phyloP scores from a whole-genome alignment of 1,140 invertebrate genomes.

The Bombus fervidus region DNA sequence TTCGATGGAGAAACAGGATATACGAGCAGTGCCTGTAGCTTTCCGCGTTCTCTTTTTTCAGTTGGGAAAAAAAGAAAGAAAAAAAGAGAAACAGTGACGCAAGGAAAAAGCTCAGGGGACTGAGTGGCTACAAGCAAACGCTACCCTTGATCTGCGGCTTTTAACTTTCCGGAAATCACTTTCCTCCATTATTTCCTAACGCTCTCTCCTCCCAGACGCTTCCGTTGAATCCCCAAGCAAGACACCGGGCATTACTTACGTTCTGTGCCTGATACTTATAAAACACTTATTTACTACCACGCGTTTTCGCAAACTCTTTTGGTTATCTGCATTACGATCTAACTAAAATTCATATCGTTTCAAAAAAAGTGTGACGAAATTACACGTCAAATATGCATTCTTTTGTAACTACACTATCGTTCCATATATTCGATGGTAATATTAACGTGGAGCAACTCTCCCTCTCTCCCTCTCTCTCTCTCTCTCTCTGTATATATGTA shows the following conservation, averaged over 20 bases:
- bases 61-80: neutral
- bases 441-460: too few relatives aligned
- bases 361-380: too few relatives aligned
- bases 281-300: conserved; percentile 4
- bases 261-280: neutral
- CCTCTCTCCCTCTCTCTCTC: too few relatives aligned
- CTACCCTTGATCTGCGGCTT: conserved; percentile 78
- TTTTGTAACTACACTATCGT: neutral
- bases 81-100: conserved; percentile 31
- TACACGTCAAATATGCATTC: neutral
- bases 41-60: conserved; percentile 33
- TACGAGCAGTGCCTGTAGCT: neutral
- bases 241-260: conserved; percentile 37
- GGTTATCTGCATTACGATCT: too few relatives aligned
- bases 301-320: neutral
- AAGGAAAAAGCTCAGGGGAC: conserved; percentile 30
- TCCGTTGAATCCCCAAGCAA: conserved; percentile 37
- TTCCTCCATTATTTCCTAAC: conserved; percentile 79
- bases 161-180: conserved; percentile 82
- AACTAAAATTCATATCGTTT: neutral
- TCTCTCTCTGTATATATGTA: too few relatives aligned
- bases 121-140: conserved; percentile 56
- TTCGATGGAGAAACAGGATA: neutral
- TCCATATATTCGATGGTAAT: neutral
- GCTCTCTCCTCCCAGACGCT: conserved; percentile 64